Evolutionary conservation across 2,113 vertebrate genomes (phyloP).

Genomic region (Raja brachyura): DNA sequence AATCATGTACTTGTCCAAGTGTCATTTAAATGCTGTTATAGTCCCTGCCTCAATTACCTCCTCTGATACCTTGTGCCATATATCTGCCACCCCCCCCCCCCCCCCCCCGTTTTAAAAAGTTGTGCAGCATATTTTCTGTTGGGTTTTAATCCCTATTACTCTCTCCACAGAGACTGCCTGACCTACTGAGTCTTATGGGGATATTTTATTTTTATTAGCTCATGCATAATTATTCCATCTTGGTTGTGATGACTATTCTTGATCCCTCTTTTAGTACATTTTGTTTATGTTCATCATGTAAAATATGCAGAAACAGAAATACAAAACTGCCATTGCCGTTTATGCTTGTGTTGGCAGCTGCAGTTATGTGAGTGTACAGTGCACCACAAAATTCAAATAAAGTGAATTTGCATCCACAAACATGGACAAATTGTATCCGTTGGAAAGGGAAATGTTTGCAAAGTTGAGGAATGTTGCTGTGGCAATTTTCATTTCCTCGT

Average conservation of each 20-base stretch:
- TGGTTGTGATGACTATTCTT: not conserved
- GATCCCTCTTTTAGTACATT: not conserved
- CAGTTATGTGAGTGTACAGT: not conserved
- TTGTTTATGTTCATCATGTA: not conserved
- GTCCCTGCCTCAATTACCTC: too few relatives aligned
- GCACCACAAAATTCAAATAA: not conserved
- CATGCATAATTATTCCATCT: not conserved
- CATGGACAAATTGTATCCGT: not conserved
- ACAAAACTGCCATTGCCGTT: not conserved
- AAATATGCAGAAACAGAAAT: not conserved
- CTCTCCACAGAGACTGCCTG: not conserved
- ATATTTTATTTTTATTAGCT: not conserved
- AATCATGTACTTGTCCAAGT: too few relatives aligned
- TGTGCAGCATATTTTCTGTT: too few relatives aligned
- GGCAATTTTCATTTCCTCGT: not conserved
- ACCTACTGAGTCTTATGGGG: not conserved
- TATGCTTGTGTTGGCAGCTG: not conserved
- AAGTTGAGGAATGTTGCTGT: not conserved
- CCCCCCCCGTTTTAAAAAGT: too few relatives aligned
- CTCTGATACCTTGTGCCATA: too few relatives aligned
- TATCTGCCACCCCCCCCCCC: too few relatives aligned
- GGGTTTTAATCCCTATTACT: too few relatives aligned
- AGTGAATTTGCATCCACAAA: not conserved
- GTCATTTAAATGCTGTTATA: too few relatives aligned
- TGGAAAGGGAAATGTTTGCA: not conserved